Conservation (phyloP, 2,888 invertebrate genomes). For the Nemurella pictetii region DNA sequence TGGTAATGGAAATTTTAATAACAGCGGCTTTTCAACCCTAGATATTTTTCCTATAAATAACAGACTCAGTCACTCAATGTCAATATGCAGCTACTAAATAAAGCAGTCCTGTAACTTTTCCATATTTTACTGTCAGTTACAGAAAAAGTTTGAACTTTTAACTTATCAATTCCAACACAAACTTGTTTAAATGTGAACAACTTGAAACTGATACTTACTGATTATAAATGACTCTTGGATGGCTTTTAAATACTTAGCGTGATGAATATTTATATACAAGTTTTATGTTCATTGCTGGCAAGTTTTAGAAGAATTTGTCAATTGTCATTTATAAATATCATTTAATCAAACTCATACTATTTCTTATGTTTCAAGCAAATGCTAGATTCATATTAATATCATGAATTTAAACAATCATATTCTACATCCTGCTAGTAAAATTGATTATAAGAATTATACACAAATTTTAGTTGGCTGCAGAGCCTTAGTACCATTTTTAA, state of each 20-base stretch:
- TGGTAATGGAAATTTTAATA: not conserved
- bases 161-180: not conserved
- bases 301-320: slow-evolving; percentile 9
- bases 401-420: not conserved
- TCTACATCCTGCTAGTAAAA: not conserved
- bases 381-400: not conserved
- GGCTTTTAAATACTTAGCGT: not conserved
- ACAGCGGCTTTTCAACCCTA: not conserved
- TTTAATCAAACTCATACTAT: not conserved
- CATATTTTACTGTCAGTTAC: no score
- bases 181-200: not conserved
- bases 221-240: not conserved
- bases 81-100: not conserved
- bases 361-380: not conserved
- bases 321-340: not conserved
- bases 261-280: not conserved
- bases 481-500: slow-evolving; percentile 7
- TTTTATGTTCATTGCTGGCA: not conserved
- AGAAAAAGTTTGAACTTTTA: not conserved
- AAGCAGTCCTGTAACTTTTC: not conserved
- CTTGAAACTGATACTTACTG: not conserved
- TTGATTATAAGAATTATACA: not conserved
- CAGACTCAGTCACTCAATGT: not conserved
- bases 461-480: slow-evolving; percentile 9
- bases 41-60: not conserved